Base-by-base conservation (phyloP, 2,113 vertebrate genomes). In the Cottus gobio region DNA sequence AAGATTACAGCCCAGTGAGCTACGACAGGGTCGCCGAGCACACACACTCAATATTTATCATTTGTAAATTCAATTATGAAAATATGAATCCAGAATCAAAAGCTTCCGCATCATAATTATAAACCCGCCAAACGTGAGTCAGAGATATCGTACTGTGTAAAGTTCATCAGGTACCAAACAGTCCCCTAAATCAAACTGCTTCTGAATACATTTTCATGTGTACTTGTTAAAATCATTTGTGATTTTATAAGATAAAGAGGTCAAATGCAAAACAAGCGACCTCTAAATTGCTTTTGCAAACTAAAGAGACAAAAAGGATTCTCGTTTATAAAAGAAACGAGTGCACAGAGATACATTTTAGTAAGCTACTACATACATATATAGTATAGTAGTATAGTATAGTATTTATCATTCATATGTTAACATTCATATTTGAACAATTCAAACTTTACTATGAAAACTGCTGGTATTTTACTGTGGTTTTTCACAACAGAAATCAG, bases 1-100 rank as follows among this genome's bases (percentile, higher is more conserved):
- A 79, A 82, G 69, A 79, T 87, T 77, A 92, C 68, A 90, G 63
- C 68, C 73, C 15, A 31, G n/a, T 62, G 84, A 82, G 58, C 69
- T 30, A 68, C n/a, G n/a, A n/a, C n/a, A n/a, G n/a, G n/a, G n/a
- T n/a, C n/a, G n/a, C n/a, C n/a, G n/a, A n/a, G n/a, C n/a, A n/a
- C n/a, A n/a, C n/a, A n/a, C n/a, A n/a, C n/a, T n/a, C 37, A 56
- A 36, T 75, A 64, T 72, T 71, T 54, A 70, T 70, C 57, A 63
- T 54, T 12, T 28, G 37, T 46, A 28, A 56, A 75, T 36, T 52
- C 1, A 36, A 31, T 72, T 3, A 67, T 61, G 60, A 69, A 70
- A 46, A 30, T 18, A 61, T 72, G 15, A 50, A 74, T 74, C 68
- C 10, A 71, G 31, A 65, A 74, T 78, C 62, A 67, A 83, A 68